Evolutionary conservation across 2,113 vertebrate genomes (phyloP), one percentile per base, ranked within the genome.

Genomic region (Monopterus albus): DNA sequence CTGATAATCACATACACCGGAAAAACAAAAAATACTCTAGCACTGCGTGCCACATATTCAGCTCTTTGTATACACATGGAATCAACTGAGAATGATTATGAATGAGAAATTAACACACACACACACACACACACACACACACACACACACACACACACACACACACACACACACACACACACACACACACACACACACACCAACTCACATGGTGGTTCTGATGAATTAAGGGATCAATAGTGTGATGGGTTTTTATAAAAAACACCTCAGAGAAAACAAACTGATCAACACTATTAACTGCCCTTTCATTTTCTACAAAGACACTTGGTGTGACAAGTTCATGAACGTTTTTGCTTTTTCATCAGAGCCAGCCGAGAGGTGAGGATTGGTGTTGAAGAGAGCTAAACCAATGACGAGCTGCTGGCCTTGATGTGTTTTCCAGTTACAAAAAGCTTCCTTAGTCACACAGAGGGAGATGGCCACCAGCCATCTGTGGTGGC

Each of bases 11-110:
- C 78, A 81, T 65, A 83, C 79, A 78, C 67, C 78, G 52, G 47
- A 61, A 46, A 60, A 63, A 67, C 52, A 49, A 23, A 68, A 60
- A 83, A 79, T 36, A 72, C 42, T 57, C 61, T 4, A 33, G 17
- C 65, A 42, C 57, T 56, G 66, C 68, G 14, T n/a, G 61, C 56
- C 75, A 52, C 66, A 75, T 28, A 50, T 56, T 43, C 35, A 61
- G 47, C 52, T 62, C 25, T 77, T 66, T 76, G 71, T 73, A 83
- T 75, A 85, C 62, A 77, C 72, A 78, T 74, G 77, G 83, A 89
- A 85, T 85, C 84, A 83, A 84, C 64, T 70, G 81, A 85, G 87
- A 82, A 88, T 52, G 79, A 88, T 82, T 68, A 61, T 59, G 70
- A 70, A 72, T 45, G 65, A 82, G 53, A 75, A 74, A 58, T 57